These are phyloP conservation scores for Sceloporus undulatus DNA, from an alignment of 2,113 vertebrate species.

Conservation along the genomic window DNA sequence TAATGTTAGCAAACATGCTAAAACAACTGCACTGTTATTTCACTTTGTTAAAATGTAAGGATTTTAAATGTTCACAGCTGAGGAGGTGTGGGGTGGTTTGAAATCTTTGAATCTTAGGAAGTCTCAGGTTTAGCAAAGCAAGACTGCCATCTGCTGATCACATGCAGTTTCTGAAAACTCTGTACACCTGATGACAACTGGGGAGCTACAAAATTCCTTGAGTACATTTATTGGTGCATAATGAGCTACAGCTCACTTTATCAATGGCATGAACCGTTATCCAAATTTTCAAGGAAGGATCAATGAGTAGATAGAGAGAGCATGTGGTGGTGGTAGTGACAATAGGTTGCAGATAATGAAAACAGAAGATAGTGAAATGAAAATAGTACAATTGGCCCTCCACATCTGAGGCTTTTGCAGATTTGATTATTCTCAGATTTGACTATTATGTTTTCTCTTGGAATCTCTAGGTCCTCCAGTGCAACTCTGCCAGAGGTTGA, in stretches of 20 bases:
- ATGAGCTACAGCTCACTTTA: background rate
- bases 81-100: background rate
- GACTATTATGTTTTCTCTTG: no score
- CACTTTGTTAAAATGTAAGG: slow-evolving; percentile 9
- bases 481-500: no score
- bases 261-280: background rate
- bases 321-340: no score
- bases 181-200: background rate
- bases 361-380: no score
- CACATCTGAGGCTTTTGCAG: no score
- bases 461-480: no score
- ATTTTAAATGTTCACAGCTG: background rate
- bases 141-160: slow-evolving; percentile 64
- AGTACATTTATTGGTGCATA: background rate
- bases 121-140: slow-evolving; percentile 41
- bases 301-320: no score
- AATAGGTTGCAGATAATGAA: no score
- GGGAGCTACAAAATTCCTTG: background rate
- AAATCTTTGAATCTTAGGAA: background rate
- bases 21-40: background rate
- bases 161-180: background rate
- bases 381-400: no score
- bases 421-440: no score
- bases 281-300: background rate
- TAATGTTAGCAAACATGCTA: background rate